Base-by-base conservation (phyloP, 2,113 vertebrate species). In the Oplegnathus fasciatus region DNA sequence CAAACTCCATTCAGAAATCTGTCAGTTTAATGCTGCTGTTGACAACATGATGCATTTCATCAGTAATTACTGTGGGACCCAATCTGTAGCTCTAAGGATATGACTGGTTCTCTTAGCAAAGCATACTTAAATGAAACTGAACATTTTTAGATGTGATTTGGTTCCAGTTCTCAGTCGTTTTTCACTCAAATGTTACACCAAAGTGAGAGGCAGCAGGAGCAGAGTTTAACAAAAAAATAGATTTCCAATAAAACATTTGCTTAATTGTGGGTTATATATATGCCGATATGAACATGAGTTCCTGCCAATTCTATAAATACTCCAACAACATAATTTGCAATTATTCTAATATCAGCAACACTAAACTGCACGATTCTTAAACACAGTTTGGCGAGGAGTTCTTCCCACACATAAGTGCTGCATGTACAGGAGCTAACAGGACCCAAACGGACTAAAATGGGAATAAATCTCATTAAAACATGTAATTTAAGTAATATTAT, bases 1-100 rank as follows among this genome's bases (percentile, higher is more conserved):
- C 89, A 78, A 46, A 90, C 68, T 75, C 72, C 69, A 44, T 81
- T 26, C 5, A 67, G 9, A 81, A 75, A 83, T 44, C 28, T 57
- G 76, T 42, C 69, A 44, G 2, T 79, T 73, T 78, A 82, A 60
- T 0, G 17, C 46, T 58, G 28, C n/a, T 28, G 22, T 1, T 24
- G 13, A 28, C 9, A 24, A 30, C 65, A 34, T 0, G 48, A 40
- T 8, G 9, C 15, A 26, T n/a, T 30, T 44, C 0, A 57, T 26
- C 52, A 22, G 24, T 26, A 15, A 32, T 28, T n/a, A 7, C 48
- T 11, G 24, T 22, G 20, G 22, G 54, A 10, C 6, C 6, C n/a
- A 61, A 10, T 22, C n/a, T 72, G 13, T 11, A 40, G 22, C 15
- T 37, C 3, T 6, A 0, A 26, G 0, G 20, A 70, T 9, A 2